These are phyloP conservation scores for Enteromius viviparus DNA, from an alignment of 2,797 vertebrate species.

Conservation along the genomic window DNA sequence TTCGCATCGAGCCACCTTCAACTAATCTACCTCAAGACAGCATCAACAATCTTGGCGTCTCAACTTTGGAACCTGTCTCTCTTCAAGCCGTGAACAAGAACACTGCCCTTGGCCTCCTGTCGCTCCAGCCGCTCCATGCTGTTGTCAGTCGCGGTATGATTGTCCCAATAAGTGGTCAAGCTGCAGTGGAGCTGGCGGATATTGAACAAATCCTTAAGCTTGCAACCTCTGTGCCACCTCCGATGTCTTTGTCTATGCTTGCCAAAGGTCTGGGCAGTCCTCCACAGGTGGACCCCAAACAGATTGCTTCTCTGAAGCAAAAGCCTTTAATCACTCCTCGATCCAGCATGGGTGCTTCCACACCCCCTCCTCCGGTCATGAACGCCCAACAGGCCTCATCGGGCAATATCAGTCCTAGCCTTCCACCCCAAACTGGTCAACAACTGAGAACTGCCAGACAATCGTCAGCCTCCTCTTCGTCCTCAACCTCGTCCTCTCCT, in stretches of 20 bases:
- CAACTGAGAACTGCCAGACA: conserved; percentile 80
- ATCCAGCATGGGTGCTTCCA: conserved; percentile 86
- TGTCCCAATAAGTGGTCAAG: conserved; percentile 83
- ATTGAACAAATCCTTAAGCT: conserved; percentile 98
- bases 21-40: conserved; percentile 92
- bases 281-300: conserved; percentile 81
- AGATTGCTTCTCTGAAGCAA: conserved; percentile 92
- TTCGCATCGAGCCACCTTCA: conserved; percentile 85
- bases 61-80: conserved; percentile 82
- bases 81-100: conserved; percentile 79
- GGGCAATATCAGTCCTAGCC: conserved; percentile 90
- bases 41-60: conserved; percentile 76
- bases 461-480: conserved; percentile 71
- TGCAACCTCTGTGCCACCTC: conserved; percentile 85
- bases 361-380: conserved; percentile 87
- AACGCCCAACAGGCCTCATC: conserved; percentile 92
- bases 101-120: conserved; percentile 85
- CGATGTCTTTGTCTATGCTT: conserved; percentile 82
- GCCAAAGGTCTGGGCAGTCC: conserved; percentile 69
- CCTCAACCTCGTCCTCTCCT: conserved; percentile 67
- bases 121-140: conserved; percentile 90
- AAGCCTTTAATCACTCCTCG: conserved; percentile 90
- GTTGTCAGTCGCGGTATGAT: conserved; percentile 87
- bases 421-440: conserved; percentile 83
- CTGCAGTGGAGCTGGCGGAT: conserved; percentile 87